phyloP scores from a whole-genome alignment of 2,113 vertebrate genomes.

The Brachypodius melanocephalos region DNA sequence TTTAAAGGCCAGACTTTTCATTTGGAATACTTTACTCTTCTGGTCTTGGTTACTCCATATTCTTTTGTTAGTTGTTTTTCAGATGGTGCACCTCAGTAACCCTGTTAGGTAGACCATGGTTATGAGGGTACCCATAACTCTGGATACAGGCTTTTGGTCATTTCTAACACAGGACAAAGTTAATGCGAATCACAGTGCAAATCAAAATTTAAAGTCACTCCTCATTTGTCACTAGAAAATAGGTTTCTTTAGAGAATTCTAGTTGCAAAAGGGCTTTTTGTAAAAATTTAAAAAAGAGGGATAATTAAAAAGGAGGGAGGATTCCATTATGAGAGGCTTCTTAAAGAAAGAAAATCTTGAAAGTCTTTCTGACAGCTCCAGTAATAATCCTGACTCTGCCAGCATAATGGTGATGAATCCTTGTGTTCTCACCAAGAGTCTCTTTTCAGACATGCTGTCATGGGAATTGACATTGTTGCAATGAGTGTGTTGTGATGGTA shows the following conservation, averaged over 20 bases:
- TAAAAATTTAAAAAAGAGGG: accelerated
- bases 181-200: neutral
- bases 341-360: neutral
- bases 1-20: neutral
- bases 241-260: neutral
- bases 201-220: neutral
- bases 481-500: neutral
- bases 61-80: neutral
- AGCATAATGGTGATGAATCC: neutral
- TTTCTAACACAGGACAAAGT: neutral
- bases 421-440: neutral
- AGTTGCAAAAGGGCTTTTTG: neutral
- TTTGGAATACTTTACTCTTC: neutral
- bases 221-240: neutral
- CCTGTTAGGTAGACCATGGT: neutral
- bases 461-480: neutral
- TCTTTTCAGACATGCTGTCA: slow-evolving; percentile 7
- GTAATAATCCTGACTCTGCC: neutral
- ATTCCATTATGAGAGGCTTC: neutral
- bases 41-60: neutral
- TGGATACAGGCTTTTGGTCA: neutral
- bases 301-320: neutral
- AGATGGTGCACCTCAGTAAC: neutral
- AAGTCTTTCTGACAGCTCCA: neutral
- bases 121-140: neutral